These are phyloP conservation scores for Cylindroiulus punctatus DNA, from an alignment of 2,888 invertebrate species.

Conservation along the genomic window DNA sequence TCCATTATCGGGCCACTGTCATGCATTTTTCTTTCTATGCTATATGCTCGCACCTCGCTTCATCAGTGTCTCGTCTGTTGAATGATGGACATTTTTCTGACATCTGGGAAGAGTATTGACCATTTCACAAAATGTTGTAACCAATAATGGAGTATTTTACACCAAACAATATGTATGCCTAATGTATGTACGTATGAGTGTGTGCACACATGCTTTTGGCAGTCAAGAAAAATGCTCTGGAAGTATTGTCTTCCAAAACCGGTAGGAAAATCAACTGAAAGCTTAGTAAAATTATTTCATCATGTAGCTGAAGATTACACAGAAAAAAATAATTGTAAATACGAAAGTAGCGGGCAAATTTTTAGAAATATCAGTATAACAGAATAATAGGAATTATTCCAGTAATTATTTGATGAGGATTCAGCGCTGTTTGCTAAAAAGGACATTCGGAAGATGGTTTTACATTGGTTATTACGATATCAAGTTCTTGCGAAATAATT, in stretches of 20 bases:
- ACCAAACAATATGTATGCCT: constrained; percentile 15
- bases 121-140: neutral
- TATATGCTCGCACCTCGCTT: too few species aligned
- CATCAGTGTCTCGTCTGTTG: too few species aligned
- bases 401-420: constrained; percentile 12
- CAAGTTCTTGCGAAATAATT: neutral
- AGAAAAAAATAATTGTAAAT: neutral
- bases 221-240: constrained; percentile 32
- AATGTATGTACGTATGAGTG: constrained; percentile 32
- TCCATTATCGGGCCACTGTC: too few species aligned
- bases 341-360: neutral
- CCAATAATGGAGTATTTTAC: constrained; percentile 4
- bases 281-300: neutral
- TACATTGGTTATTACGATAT: neutral
- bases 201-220: constrained; percentile 32
- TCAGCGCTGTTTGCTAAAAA: constrained; percentile 17
- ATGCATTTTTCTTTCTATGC: too few species aligned
- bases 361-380: neutral
- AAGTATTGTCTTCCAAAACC: constrained; percentile 26
- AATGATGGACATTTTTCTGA: neutral
- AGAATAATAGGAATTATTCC: neutral
- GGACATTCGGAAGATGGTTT: neutral
- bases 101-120: neutral
- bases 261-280: neutral
- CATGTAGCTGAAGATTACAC: neutral